Evolutionary conservation across 2,113 vertebrate genomes (phyloP), one percentile per base, ranked within the genome.

Genomic region (Pachyramphus minor): DNA sequence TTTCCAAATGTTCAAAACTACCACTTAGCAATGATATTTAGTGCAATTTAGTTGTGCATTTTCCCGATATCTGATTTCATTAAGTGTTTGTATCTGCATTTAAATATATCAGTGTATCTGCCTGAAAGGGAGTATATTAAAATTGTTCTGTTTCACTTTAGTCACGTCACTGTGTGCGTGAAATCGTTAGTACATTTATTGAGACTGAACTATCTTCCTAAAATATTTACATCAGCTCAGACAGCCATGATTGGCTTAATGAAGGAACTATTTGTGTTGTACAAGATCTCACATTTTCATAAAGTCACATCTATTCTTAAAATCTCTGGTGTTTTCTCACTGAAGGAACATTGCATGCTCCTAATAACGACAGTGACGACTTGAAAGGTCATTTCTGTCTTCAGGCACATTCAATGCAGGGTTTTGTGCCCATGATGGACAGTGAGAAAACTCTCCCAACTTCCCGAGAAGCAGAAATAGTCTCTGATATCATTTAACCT

Each of bases 141-240:
- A 96, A 84, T 74, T 45, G 73, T 86, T 89, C 52, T 42, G 14
- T 59, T n/a, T n/a, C n/a, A n/a, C n/a, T n/a, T n/a, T n/a, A n/a
- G n/a, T n/a, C n/a, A n/a, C n/a, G n/a, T n/a, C n/a, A n/a, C 52
- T 42, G 14, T 59, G 60, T 87, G 31, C 5, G 7, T 89, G 58
- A 62, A n/a, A n/a, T n/a, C n/a, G n/a, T n/a, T n/a, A n/a, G n/a
- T n/a, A n/a, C n/a, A n/a, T n/a, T n/a, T n/a, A n/a, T n/a, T n/a
- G n/a, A n/a, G 68, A 56, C 72, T 52, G 64, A 85, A 55, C 42
- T 93, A 35, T 60, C 68, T 80, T 80, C 44, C 64, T 86, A 9
- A 84, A 90, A 64, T 92, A 93, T 92, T 90, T 86, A 33, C 31
- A 60, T 60, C 85, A 68, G 37, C 62, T 78, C 41, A 92, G 60